Conservation (phyloP, 1,140 invertebrate species). For the Chlorops oryzae region DNA sequence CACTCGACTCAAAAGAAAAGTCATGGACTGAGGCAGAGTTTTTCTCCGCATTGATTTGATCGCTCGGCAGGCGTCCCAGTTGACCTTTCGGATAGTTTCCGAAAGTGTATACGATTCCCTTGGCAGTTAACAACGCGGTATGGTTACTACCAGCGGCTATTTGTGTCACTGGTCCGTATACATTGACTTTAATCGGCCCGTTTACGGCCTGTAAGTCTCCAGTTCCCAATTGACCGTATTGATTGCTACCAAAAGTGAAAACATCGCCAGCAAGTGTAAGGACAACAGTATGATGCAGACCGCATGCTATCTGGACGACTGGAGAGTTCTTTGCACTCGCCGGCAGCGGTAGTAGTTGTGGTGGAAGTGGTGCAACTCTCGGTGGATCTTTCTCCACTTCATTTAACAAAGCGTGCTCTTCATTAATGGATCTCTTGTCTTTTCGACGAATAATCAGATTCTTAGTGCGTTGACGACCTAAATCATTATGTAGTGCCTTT, state of each 20-base stretch:
- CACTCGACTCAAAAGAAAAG: constrained; percentile 1
- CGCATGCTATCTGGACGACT: constrained; percentile 78
- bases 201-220: constrained; percentile 74
- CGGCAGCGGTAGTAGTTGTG: constrained; percentile 65
- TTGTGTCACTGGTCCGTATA: constrained; percentile 61
- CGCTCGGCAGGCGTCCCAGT: constrained; percentile 61
- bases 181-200: constrained; percentile 67
- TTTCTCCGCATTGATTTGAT: constrained; percentile 20
- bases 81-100: constrained; percentile 91
- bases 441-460: constrained; percentile 41
- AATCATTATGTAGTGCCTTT: constrained; percentile 27
- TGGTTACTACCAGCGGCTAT: constrained; percentile 94
- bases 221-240: constrained; percentile 87
- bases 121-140: constrained; percentile 80
- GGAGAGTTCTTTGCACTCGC: constrained; percentile 63
- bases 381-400: constrained; percentile 61
- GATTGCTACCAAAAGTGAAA: constrained; percentile 88
- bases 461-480: constrained; percentile 43
- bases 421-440: constrained; percentile 34
- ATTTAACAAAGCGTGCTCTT: constrained; percentile 43
- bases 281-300: constrained; percentile 78
- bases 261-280: constrained; percentile 61
- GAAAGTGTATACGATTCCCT: constrained; percentile 90
- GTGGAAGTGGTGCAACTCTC: constrained; percentile 63
- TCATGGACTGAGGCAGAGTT: neutral